Evolutionary conservation across 2,888 invertebrate species (phyloP), one percentile per base, ranked within the genome.

Genomic region (Miltochrista miniata): DNA sequence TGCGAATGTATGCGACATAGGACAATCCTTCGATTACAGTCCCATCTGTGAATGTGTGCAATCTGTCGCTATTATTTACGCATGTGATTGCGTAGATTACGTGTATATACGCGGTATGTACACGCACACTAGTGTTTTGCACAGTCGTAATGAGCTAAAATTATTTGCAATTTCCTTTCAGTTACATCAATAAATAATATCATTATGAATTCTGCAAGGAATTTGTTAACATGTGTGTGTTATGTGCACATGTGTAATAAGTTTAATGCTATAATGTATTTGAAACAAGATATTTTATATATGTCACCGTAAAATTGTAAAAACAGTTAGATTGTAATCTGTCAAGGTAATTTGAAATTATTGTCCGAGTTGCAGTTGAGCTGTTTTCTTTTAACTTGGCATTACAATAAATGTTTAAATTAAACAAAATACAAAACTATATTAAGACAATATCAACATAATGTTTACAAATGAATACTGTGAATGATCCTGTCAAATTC

Each of bases 81-180:
- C 49, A 55, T 79, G 73, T 81, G 49, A 64, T 70, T 61, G 74
- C 68, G 59, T 76, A 77, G 74, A 74, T 70, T 60, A 52, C 54
- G 54, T 69, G 54, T 67, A 54, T 40, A 54, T 53, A 68, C 59
- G 64, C 47, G 30, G 44, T 24, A 7, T 31, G 45, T 66, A 51
- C 64, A 75, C 74, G 70, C 54, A 34, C 11, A 31, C 53, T 43
- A 49, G 36, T 12, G 62, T 63, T 80, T 75, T 73, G 70, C 70
- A 66, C 68, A 72, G 70, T 73, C 55, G 65, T 72, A 73, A 74
- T 72, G 63, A 72, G 72, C 72, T 83, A 74, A 81, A 80, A 79
- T 79, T 80, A 76, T 83, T 74, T 68, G 74, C 75, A 76, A 79
- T 83, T 83, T 82, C 77, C 82, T 79, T 77, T 81, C 71, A 58